Conservation (phyloP, 2,113 vertebrate genomes). For the Athene cunicularia region DNA sequence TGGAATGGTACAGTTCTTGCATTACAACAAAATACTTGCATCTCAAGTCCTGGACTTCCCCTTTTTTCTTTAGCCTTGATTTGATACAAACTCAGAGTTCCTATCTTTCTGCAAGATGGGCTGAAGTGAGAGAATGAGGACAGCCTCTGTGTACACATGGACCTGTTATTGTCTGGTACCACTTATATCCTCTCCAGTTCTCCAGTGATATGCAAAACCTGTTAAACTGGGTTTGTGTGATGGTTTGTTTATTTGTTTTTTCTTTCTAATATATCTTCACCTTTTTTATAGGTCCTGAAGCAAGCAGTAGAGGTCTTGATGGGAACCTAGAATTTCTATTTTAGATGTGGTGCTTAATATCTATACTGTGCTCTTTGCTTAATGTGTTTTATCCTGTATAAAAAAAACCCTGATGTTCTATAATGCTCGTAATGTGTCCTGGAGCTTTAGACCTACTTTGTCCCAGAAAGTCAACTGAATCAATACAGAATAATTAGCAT, state of each 20-base stretch:
- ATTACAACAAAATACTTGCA: background rate
- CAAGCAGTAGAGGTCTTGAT: background rate
- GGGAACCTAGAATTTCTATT: background rate
- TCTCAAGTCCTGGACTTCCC: background rate
- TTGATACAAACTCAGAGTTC: background rate
- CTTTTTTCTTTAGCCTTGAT: background rate
- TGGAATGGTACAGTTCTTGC: background rate
- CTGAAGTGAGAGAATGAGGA: background rate
- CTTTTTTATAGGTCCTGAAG: background rate
- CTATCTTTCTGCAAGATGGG: background rate
- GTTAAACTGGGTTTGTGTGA: background rate
- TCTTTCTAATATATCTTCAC: background rate
- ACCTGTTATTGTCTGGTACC: background rate
- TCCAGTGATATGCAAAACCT: background rate
- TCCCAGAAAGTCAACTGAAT: constrained; percentile 25
- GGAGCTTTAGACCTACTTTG: constrained; percentile 20
- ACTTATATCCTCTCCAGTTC: background rate
- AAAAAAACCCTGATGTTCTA: background rate
- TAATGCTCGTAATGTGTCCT: background rate
- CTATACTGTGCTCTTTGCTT: background rate
- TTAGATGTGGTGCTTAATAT: background rate
- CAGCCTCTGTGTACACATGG: accelerated
- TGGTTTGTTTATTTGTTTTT: background rate
- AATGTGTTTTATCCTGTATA: background rate
- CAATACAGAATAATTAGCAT: constrained; percentile 31